A percentile compares a stretch with the other conserved stretches of the same genome.
These are phyloP conservation scores for Lepus oiostolus DNA, from an alignment of 2,797 vertebrate genomes.

Conservation along the genomic window DNA sequence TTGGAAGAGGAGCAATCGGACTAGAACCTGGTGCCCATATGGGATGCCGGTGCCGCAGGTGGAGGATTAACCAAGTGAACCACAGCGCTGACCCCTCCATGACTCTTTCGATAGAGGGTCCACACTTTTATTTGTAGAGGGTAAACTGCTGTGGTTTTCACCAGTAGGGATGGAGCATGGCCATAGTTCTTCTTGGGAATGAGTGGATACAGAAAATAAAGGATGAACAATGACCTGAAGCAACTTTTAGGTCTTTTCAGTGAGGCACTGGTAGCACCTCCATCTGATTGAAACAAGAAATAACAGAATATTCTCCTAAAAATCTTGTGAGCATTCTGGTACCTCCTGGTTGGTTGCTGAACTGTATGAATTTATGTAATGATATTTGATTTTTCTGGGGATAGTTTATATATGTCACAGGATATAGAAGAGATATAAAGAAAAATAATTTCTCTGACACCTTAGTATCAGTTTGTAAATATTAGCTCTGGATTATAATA, in stretches of 20 bases:
- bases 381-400: background rate
- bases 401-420: background rate
- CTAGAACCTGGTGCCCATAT: too few relatives aligned
- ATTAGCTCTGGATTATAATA: background rate
- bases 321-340: background rate
- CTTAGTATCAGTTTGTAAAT: background rate
- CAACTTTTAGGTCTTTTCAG: background rate
- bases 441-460: background rate
- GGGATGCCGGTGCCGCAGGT: too few relatives aligned
- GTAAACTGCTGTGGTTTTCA: background rate
- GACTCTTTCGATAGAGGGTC: background rate
- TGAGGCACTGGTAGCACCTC: background rate
- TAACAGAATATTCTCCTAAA: background rate
- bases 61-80: too few relatives aligned
- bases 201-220: background rate
- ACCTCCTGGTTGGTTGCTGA: background rate
- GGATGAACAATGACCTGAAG: background rate
- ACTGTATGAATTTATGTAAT: background rate
- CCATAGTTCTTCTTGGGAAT: background rate
- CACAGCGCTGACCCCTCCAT: background rate
- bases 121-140: background rate
- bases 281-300: background rate
- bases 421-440: background rate
- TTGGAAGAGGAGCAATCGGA: too few relatives aligned
- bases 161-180: background rate